Evolutionary conservation across 2,113 vertebrate genomes (phyloP).

Genomic region (Platysteira castanea): DNA sequence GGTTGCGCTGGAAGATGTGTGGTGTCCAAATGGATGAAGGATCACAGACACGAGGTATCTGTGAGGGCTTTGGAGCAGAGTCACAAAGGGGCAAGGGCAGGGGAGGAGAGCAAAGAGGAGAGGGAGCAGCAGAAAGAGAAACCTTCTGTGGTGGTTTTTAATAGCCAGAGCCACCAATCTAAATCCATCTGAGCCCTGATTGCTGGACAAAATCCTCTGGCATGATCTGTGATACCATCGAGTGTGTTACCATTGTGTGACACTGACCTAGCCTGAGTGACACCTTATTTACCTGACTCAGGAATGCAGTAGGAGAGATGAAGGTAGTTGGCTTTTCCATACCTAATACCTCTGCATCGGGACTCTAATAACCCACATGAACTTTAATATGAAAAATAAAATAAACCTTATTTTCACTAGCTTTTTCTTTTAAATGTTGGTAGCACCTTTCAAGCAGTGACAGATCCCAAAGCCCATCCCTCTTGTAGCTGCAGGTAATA

Average conservation of each 20-base stretch:
- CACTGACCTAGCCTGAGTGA: not conserved
- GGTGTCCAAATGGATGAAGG: not conserved
- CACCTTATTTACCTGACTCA: not conserved
- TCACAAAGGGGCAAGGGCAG: not conserved
- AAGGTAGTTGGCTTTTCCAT: not conserved
- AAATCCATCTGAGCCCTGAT: not conserved
- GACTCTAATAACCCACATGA: not conserved
- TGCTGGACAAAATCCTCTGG: not conserved
- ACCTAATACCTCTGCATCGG: not conserved
- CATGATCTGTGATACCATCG: not conserved
- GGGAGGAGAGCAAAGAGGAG: not conserved
- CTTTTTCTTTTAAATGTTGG: not conserved
- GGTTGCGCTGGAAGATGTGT: not conserved
- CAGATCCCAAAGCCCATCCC: not conserved
- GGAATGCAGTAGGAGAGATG: not conserved
- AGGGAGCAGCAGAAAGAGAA: not conserved
- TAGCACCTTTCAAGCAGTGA: slow-evolving; percentile 11
- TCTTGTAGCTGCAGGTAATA: slow-evolving; percentile 48
- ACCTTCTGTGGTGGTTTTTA: not conserved
- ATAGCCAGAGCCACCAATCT: not conserved
- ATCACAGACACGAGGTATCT: not conserved
- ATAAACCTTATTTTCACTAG: not conserved
- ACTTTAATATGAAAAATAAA: not conserved
- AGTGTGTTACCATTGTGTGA: fast-evolving
- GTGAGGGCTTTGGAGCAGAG: not conserved